Evolutionary conservation across 2,797 vertebrate genomes (phyloP).

Genomic region (Danio aesculapii): DNA sequence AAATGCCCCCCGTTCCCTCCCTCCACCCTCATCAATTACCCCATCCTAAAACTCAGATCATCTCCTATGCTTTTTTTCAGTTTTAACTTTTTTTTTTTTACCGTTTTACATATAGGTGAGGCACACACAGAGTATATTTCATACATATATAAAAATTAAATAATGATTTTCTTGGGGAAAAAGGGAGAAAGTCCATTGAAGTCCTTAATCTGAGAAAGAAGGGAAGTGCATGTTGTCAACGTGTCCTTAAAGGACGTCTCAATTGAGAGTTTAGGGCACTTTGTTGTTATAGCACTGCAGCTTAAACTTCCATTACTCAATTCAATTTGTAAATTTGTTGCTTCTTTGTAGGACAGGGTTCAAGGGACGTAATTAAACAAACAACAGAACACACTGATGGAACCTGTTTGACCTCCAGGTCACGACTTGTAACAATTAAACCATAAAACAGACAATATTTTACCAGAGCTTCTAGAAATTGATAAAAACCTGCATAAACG

Average conservation of each 20-base stretch:
- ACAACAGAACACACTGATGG: slow-evolving; percentile 72
- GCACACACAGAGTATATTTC: slow-evolving; percentile 87
- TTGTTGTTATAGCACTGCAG: slow-evolving; percentile 72
- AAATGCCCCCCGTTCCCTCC: slow-evolving; percentile 67
- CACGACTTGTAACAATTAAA: slow-evolving; percentile 48
- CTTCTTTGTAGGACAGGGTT: slow-evolving; percentile 67
- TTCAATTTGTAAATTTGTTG: slow-evolving; percentile 62
- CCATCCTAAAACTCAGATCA: slow-evolving; percentile 48
- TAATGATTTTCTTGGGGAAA: slow-evolving; percentile 66
- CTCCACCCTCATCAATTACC: slow-evolving; percentile 52
- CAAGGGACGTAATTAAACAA: slow-evolving; percentile 67
- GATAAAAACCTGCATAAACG: slow-evolving; percentile 64
- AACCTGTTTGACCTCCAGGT: slow-evolving; percentile 48
- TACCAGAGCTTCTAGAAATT: slow-evolving; percentile 45
- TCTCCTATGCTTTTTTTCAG: slow-evolving; percentile 65
- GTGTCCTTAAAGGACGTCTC: slow-evolving; percentile 78
- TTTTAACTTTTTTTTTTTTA: slow-evolving; percentile 74
- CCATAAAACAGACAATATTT: slow-evolving; percentile 36
- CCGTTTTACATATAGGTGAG: slow-evolving; percentile 84
- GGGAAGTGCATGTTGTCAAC: slow-evolving; percentile 81
- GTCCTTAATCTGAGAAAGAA: slow-evolving; percentile 69
- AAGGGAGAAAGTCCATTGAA: slow-evolving; percentile 70
- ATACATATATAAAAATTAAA: slow-evolving; percentile 81
- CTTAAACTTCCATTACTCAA: slow-evolving; percentile 62
- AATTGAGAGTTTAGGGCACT: slow-evolving; percentile 67